These are phyloP conservation scores for Augochlora pura DNA, from an alignment of 1,140 invertebrate species.

Conservation along the genomic window DNA sequence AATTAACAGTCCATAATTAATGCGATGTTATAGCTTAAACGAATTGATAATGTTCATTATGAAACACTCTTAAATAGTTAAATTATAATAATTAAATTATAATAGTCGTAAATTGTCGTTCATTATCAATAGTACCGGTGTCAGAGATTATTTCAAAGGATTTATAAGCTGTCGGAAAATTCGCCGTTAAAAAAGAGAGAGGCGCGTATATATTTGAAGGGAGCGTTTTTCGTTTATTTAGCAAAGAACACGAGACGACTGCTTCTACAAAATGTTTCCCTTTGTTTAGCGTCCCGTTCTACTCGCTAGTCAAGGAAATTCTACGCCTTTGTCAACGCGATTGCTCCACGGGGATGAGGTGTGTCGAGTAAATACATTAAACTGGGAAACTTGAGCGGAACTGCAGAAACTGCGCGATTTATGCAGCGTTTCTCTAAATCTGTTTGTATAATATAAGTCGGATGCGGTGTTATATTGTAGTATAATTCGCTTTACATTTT, in stretches of 20 bases:
- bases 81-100: too few relatives aligned
- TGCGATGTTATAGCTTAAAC: too few relatives aligned
- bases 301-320: background rate
- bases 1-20: too few relatives aligned
- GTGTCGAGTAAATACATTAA: background rate
- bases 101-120: too few relatives aligned
- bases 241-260: background rate
- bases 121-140: too few relatives aligned
- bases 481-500: background rate
- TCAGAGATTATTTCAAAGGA: too few relatives aligned
- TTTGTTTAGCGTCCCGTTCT: background rate
- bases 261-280: background rate
- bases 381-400: background rate
- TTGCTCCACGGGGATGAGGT: background rate
- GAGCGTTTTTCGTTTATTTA: background rate
- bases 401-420: background rate
- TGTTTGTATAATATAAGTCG: background rate
- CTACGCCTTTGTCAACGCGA: conserved; percentile 5
- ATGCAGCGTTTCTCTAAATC: background rate
- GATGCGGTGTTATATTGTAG: background rate
- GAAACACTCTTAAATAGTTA: too few relatives aligned
- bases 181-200: background rate
- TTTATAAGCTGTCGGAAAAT: too few relatives aligned
- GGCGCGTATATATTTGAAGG: background rate
- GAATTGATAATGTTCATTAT: too few relatives aligned